Conservation (phyloP, 2,888 invertebrate species). For the Muschampia plurimacula region DNA sequence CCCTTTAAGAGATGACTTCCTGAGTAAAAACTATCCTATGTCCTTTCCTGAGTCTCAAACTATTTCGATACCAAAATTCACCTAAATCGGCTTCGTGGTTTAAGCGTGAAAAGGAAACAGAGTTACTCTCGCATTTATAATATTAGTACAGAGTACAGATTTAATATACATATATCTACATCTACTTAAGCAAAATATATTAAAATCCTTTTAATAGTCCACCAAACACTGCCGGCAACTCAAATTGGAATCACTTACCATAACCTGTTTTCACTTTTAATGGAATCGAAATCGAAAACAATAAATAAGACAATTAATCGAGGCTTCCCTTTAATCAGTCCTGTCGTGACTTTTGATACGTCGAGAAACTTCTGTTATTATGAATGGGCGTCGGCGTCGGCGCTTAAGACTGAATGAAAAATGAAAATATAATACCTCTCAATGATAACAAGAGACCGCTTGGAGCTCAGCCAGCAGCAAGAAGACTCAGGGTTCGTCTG, state of each 20-base stretch:
- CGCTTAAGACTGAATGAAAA: slow-evolving; percentile 55
- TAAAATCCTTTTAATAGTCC: neutral
- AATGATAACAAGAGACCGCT: slow-evolving; percentile 51
- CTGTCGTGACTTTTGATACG: slow-evolving; percentile 19
- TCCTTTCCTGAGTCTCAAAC: too few relatives aligned
- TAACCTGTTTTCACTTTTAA: slow-evolving; percentile 36
- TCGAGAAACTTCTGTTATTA: slow-evolving; percentile 46
- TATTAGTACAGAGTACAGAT: too few relatives aligned
- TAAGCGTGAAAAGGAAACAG: too few relatives aligned
- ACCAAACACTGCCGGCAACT: slow-evolving; percentile 9
- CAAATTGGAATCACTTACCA: slow-evolving; percentile 28
- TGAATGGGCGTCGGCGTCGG: slow-evolving; percentile 48
- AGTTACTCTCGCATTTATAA: too few relatives aligned
- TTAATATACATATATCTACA: too few relatives aligned
- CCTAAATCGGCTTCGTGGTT: too few relatives aligned
- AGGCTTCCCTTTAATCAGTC: slow-evolving; percentile 16
- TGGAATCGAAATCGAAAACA: slow-evolving; percentile 20
- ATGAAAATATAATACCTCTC: slow-evolving; percentile 53
- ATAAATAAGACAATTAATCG: slow-evolving; percentile 36
- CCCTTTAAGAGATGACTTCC: too few relatives aligned
- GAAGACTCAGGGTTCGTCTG: slow-evolving; percentile 58
- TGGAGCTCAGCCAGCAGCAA: slow-evolving; percentile 60
- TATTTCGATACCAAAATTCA: too few relatives aligned
- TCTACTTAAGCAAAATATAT: too few relatives aligned
- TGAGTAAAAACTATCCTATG: too few relatives aligned